Evolutionary conservation across 2,797 vertebrate genomes (phyloP).

Genomic region (Tympanoctomys barrerae): DNA sequence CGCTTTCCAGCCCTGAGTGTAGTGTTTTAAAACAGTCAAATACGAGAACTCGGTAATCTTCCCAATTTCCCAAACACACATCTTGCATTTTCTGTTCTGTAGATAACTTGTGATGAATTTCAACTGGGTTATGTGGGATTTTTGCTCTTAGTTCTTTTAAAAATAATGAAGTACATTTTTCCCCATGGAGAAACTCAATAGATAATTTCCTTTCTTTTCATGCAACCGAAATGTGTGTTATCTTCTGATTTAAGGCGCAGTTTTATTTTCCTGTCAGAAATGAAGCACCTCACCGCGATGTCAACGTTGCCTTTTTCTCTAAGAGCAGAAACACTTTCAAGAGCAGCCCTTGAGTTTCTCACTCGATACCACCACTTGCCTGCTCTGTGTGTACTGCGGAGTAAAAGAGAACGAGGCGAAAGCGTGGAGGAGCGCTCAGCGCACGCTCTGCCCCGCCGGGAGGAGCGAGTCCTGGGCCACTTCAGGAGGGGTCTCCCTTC

Average conservation of each 20-base stretch:
- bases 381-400: not conserved
- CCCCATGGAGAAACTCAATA: not conserved
- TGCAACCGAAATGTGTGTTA: not conserved
- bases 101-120: not conserved
- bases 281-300: not conserved
- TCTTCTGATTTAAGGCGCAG: constrained; percentile 33
- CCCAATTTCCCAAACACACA: not conserved
- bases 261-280: constrained; percentile 40
- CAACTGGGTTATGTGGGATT: not conserved
- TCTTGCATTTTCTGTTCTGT: not conserved
- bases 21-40: not conserved
- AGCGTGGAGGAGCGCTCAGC: not conserved
- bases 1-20: not conserved
- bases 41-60: not conserved
- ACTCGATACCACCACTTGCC: not conserved
- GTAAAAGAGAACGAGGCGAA: not conserved
- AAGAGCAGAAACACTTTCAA: not conserved
- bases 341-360: not conserved
- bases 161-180: not conserved
- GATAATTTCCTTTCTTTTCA: not conserved
- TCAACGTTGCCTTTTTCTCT: not conserved
- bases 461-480: not conserved
- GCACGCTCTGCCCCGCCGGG: not conserved
- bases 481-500: not conserved
- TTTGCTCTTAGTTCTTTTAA: constrained; percentile 33